phyloP scores from a whole-genome alignment of 1,140 invertebrate species.

The Platyscapa corneri region DNA sequence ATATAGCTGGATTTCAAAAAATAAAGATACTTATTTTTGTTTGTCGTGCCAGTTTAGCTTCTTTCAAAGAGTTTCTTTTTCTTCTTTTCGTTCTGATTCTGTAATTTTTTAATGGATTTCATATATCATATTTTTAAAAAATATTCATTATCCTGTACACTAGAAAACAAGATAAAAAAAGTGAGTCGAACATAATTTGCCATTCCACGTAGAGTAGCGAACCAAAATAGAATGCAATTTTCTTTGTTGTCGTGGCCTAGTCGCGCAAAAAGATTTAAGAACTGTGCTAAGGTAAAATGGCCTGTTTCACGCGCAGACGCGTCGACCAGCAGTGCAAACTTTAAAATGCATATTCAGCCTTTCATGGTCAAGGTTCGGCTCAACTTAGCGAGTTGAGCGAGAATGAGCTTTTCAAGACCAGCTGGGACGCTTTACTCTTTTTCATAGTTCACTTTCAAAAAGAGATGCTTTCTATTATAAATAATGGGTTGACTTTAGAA shows the following conservation, averaged over 20 bases:
- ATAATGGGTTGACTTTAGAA: background rate
- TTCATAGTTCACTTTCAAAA: background rate
- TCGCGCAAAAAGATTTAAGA: background rate
- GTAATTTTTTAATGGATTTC: too few relatives aligned
- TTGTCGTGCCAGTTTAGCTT: too few relatives aligned
- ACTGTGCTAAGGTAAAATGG: background rate
- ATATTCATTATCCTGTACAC: too few relatives aligned
- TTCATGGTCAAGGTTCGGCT: constrained; percentile 29
- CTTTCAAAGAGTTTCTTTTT: too few relatives aligned
- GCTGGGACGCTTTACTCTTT: background rate
- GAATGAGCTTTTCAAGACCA: background rate
- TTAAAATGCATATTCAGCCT: background rate
- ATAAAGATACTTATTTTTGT: too few relatives aligned
- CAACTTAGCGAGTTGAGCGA: background rate
- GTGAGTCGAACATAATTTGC: background rate
- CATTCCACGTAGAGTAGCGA: background rate
- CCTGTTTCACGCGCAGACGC: background rate
- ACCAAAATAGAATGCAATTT: background rate
- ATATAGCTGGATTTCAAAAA: too few relatives aligned
- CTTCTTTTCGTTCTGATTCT: too few relatives aligned
- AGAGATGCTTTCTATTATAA: background rate
- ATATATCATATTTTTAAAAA: too few relatives aligned
- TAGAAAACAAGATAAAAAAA: background rate
- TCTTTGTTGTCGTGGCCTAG: background rate
- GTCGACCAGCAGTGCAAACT: background rate